Base-by-base conservation (phyloP, 2,113 vertebrate species). In the Passer domesticus region DNA sequence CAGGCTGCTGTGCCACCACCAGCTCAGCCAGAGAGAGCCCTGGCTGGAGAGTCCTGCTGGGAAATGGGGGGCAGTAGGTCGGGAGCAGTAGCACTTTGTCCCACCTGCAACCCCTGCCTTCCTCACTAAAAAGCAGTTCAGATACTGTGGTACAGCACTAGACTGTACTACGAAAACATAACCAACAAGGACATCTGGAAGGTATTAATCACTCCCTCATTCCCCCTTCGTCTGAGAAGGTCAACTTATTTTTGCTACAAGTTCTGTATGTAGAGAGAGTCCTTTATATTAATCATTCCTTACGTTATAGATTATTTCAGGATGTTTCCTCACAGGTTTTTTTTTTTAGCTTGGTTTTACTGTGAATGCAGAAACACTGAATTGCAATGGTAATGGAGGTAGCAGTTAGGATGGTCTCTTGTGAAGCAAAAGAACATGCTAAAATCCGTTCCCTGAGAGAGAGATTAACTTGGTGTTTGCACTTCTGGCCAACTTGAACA, bases 1-100 rank as follows among this genome's bases (percentile, higher is more conserved):
- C 14, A 3, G 72, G 44, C 27, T 56, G 14, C 83, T 41, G 39
- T 56, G 62, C 7, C 55, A 23, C 23, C 77, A 6, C 16, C 53
- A 13, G 44, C 46, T 10, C 33, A 8, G 56, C 11, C 10, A 0
- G 0, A 10, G 63, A 4, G 13, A 59, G 37, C 41, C n/a, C 68
- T 12, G 50, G 19, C n/a, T 73, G 15, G 0, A 3, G 4, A 17
- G 41, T 22, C 30, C 58, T 73, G 25, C 8, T 39, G 83, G 56
- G 37, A 49, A 52, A 52, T 16, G 35, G 23, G 43, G 55, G 2
- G 8, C 59, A 6, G 8, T 3, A 9, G 30, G 35, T 33, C 22
- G 2, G 35, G 62, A 73, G 37, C 68, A 23, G 27, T 7, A 11
- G 17, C 16, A 2, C 2, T 0, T 56, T 30, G 13, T 21, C 64